Percentiles rank a stretch among this genome's conserved stretches.
Evolutionary conservation across 2,113 vertebrate genomes (phyloP).

Genomic region (Prochilodus magdalenae): DNA sequence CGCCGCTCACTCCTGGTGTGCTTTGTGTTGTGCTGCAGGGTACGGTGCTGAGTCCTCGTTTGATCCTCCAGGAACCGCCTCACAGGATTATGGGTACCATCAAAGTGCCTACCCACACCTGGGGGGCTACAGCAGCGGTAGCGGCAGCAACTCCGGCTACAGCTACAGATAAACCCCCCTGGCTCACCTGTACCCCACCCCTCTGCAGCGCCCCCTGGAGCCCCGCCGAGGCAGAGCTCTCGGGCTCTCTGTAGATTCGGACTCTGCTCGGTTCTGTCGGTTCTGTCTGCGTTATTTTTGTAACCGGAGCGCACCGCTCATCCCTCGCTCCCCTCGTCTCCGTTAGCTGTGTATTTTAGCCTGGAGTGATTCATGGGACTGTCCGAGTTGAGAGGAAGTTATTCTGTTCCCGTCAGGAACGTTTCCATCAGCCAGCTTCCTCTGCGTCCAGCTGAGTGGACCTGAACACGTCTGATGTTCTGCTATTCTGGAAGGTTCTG

Average conservation of each 20-base stretch:
- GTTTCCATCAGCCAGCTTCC: not conserved
- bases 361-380: not conserved
- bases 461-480: not conserved
- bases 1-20: no score
- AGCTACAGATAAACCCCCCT: slow-evolving; percentile 50
- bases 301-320: not conserved
- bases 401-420: not conserved
- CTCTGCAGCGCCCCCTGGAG: not conserved
- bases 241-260: not conserved
- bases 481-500: not conserved
- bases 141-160: slow-evolving; percentile 26
- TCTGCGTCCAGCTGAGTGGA: not conserved
- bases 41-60: slow-evolving; percentile 36
- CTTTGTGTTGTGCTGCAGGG: not conserved
- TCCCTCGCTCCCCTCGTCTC: not conserved
- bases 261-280: not conserved
- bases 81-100: slow-evolving; percentile 52
- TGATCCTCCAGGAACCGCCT: slow-evolving; percentile 37
- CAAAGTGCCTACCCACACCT: slow-evolving; percentile 57
- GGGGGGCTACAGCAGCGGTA: slow-evolving; percentile 46
- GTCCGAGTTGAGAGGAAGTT: slow-evolving; percentile 4
- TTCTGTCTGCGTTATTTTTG: not conserved
- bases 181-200: not conserved
- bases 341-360: not conserved
- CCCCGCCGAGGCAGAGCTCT: not conserved